A percentile compares a stretch with the other conserved stretches of the same genome.
Evolutionary conservation across 1,140 invertebrate species (phyloP).

Genomic region (Achatina immaculata): DNA sequence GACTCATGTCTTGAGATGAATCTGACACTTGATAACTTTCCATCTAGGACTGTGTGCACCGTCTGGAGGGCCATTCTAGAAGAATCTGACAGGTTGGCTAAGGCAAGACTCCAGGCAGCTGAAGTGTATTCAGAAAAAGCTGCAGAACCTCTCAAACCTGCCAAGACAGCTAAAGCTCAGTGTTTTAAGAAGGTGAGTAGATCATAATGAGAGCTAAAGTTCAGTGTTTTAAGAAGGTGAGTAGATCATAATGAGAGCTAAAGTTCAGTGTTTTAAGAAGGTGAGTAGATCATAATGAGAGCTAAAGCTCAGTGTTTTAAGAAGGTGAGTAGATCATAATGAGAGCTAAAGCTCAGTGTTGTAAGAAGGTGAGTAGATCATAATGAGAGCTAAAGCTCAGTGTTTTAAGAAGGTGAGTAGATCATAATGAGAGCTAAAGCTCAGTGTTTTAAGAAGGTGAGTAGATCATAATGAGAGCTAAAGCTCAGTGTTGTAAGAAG

Average conservation of each 20-base stretch:
- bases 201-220: conserved; percentile 81
- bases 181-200: conserved; percentile 85
- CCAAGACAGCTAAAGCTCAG: conserved; percentile 86
- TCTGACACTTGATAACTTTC: neutral
- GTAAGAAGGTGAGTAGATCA: conserved; percentile 90
- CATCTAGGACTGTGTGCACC: conserved; percentile 91
- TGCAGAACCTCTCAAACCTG: conserved; percentile 89
- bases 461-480: too few species aligned
- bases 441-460: too few species aligned
- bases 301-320: conserved; percentile 89
- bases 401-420: too few species aligned
- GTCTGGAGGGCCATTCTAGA: conserved; percentile 95
- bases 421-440: too few species aligned
- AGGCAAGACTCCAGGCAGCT: conserved; percentile 89
- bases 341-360: conserved; percentile 85
- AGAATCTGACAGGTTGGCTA: conserved; percentile 93
- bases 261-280: conserved; percentile 89
- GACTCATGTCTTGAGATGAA: too few species aligned
- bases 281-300: conserved; percentile 72
- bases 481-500: too few species aligned
- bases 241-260: conserved; percentile 75
- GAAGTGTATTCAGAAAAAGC: conserved; percentile 95
- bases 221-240: conserved; percentile 87
- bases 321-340: conserved; percentile 78
- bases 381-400: too few species aligned